A percentile compares a stretch with the other conserved stretches of the same genome.
phyloP scores from a whole-genome alignment of 2,888 invertebrate species.

The Idaea dimidiata region DNA sequence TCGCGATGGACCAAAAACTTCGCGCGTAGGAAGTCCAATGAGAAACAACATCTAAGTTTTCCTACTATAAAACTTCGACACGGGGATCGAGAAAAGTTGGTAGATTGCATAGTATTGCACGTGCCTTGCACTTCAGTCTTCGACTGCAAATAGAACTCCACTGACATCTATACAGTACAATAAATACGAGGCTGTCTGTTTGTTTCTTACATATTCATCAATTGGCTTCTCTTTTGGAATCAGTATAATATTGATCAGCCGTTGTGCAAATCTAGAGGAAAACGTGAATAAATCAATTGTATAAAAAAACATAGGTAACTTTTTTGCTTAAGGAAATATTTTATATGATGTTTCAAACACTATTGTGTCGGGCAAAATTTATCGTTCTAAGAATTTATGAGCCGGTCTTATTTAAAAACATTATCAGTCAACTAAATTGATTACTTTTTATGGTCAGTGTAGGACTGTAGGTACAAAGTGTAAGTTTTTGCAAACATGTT shows the following conservation, averaged over 20 bases:
- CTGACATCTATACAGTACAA: not conserved
- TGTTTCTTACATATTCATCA: not conserved
- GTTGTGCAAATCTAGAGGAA: not conserved
- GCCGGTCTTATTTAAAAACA: not conserved
- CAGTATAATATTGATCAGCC: not conserved
- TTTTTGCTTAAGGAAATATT: not conserved
- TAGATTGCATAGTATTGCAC: not conserved
- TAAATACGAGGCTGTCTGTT: not conserved
- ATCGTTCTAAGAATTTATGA: conserved; percentile 1
- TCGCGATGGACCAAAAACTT: not conserved
- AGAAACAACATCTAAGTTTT: conserved; percentile 22
- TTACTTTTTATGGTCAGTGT: not conserved
- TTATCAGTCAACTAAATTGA: not conserved
- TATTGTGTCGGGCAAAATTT: not conserved
- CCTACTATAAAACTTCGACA: conserved; percentile 11
- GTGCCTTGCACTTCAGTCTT: not conserved
- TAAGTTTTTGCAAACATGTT: not conserved
- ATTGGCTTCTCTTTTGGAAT: not conserved
- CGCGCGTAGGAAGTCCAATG: conserved; percentile 10
- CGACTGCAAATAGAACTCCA: not conserved
- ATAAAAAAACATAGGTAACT: not conserved
- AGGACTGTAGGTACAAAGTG: not conserved
- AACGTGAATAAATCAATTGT: not conserved
- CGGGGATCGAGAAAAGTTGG: conserved; percentile 12
- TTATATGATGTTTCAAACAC: not conserved